Percentiles rank a stretch among this genome's conserved stretches.
Evolutionary conservation across 2,113 vertebrate genomes (phyloP).

Genomic region (Colaptes auratus): DNA sequence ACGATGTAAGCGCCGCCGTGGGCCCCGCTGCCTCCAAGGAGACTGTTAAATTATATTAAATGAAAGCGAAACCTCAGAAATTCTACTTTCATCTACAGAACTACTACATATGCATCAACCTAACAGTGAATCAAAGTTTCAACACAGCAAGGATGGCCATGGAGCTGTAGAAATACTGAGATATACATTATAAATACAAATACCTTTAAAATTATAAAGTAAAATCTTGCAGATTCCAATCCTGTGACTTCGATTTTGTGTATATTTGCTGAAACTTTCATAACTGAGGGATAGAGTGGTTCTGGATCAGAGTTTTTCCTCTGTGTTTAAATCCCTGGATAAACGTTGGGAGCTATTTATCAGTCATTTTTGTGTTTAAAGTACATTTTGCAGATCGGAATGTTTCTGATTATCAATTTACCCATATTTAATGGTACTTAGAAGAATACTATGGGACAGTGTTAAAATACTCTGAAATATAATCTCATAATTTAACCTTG

Average conservation of each 20-base stretch:
- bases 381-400: not conserved
- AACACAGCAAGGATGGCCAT: not conserved
- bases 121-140: not conserved
- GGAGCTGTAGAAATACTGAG: not conserved
- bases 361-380: not conserved
- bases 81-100: not conserved
- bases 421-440: not conserved
- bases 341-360: not conserved
- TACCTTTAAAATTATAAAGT: not conserved
- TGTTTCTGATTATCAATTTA: not conserved
- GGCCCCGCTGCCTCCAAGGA: no score
- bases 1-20: not conserved
- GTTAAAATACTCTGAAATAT: not conserved
- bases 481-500: constrained; percentile 39
- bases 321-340: not conserved
- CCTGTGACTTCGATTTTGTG: not conserved
- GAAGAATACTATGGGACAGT: not conserved
- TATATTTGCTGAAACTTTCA: not conserved
- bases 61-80: not conserved
- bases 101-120: not conserved
- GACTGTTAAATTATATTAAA: no score
- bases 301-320: not conserved
- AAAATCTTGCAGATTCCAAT: not conserved
- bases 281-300: not conserved
- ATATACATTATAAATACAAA: not conserved